Conservation (phyloP, 2,888 invertebrate species). For the Nemurella pictetii region DNA sequence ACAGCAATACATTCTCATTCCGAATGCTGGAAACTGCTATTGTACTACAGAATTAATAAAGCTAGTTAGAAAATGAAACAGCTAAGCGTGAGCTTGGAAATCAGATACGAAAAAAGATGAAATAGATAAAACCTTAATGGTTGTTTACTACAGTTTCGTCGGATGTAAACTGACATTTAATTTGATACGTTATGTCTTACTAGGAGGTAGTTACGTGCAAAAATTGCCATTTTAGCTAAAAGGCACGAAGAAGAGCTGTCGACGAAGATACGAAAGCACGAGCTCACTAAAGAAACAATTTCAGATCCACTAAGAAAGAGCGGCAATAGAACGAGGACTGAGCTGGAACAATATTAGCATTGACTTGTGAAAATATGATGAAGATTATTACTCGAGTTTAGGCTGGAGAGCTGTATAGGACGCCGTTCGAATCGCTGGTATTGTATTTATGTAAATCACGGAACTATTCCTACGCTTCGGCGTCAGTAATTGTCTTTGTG, state of each 20-base stretch:
- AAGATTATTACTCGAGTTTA: constrained; percentile 11
- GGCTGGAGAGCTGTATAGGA: not conserved
- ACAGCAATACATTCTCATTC: not conserved
- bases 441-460: constrained; percentile 27
- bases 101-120: not conserved
- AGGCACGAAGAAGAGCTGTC: not conserved
- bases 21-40: not conserved
- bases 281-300: not conserved
- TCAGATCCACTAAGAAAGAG: not conserved
- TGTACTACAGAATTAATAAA: not conserved
- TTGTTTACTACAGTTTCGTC: not conserved
- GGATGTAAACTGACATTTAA: not conserved
- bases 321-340: not conserved
- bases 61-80: not conserved
- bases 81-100: not conserved
- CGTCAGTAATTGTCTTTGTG: constrained; percentile 8
- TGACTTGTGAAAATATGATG: constrained; percentile 6
- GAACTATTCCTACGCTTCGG: not conserved
- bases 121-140: not conserved
- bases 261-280: not conserved
- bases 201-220: not conserved
- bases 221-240: not conserved
- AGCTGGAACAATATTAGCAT: constrained; percentile 22
- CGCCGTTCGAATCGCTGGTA: not conserved
- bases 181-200: not conserved